Percentiles rank a stretch among this genome's conserved stretches.
Evolutionary conservation across 2,888 invertebrate species (phyloP).

Genomic region (Amorpha juglandis): DNA sequence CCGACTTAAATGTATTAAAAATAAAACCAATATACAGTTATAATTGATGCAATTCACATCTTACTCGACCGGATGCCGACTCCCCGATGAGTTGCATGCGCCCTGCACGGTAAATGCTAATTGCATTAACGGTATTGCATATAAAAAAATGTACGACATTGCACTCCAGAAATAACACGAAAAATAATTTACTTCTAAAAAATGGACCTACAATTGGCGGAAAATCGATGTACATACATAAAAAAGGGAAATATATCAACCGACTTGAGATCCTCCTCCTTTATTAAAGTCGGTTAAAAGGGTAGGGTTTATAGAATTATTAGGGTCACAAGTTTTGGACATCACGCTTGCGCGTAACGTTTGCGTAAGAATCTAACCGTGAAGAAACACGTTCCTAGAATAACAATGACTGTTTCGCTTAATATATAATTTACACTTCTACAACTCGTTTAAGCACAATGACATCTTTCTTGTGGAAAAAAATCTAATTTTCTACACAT

Average conservation of each 20-base stretch:
- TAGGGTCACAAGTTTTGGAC: slow-evolving; percentile 47
- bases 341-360: slow-evolving; percentile 51
- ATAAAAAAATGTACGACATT: neutral
- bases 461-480: slow-evolving; percentile 20
- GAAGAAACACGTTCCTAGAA: slow-evolving; percentile 51
- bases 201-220: too few species aligned
- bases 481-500: neutral
- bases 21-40: slow-evolving; percentile 32
- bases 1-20: neutral
- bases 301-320: slow-evolving; percentile 46
- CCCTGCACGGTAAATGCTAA: slow-evolving; percentile 29
- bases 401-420: slow-evolving; percentile 46
- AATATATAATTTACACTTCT: slow-evolving; percentile 13
- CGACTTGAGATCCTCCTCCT: too few species aligned
- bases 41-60: slow-evolving; percentile 28
- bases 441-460: slow-evolving; percentile 30
- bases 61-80: slow-evolving; percentile 30
- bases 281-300: too few species aligned
- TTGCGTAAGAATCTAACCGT: slow-evolving; percentile 64
- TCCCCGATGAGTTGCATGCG: slow-evolving; percentile 23
- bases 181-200: neutral
- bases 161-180: slow-evolving; percentile 1
- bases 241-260: too few species aligned
- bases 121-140: slow-evolving; percentile 34
- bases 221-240: too few species aligned